Base-by-base conservation (phyloP, 2,797 vertebrate species). In the Poeciliopsis paucimaculata region DNA sequence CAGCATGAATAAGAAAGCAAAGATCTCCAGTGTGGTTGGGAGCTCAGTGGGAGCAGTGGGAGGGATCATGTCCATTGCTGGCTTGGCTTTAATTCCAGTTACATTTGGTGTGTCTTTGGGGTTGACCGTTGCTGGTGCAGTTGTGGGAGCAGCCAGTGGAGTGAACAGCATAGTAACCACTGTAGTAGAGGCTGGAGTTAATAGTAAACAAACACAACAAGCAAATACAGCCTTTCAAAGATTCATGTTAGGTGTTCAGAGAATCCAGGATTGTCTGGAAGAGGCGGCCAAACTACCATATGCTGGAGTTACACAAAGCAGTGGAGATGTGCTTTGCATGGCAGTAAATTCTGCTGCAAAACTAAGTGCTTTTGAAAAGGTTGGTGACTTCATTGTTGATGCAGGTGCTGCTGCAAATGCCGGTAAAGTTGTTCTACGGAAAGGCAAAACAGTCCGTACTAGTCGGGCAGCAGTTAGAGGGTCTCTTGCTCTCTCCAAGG, bases 21-120 rank as follows among this genome's bases (percentile, higher is more conserved):
- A 81, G 82, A 95, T 96, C 85, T 96, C 94, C 81, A 57, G 26
- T 57, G 23, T 57, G 26, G 3, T 10, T 96, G 49, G 94, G 94
- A 18, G 46, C 46, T 18, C 46, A 47, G 46, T 18, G 46, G 16
- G 5, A 41, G 82, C 80, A 2, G 34, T 83, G 3, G 93, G 93
- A 2, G 91, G 95, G 1, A 78, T 94, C 2, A 81, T 95, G 5
- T 92, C 93, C 68, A 95, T 95, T 0, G 5, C 90, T n/a, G 94
- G 95, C 15, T 78, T 96, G 76, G 94, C 94, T 2, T 84, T 95
- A 5, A 89, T 80, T 31, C 94, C 95, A 2, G 53, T 95, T 0
- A 95, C 94, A 28, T 89, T 87, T 13, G 94, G 94, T 3, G 36
- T 41, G 47, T 96, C 94, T 11, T 7, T 94, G 8, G 82, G 1